A percentile compares a stretch with the other conserved stretches of the same genome.
phyloP scores from a whole-genome alignment of 2,113 vertebrate species.

The Vidua macroura region DNA sequence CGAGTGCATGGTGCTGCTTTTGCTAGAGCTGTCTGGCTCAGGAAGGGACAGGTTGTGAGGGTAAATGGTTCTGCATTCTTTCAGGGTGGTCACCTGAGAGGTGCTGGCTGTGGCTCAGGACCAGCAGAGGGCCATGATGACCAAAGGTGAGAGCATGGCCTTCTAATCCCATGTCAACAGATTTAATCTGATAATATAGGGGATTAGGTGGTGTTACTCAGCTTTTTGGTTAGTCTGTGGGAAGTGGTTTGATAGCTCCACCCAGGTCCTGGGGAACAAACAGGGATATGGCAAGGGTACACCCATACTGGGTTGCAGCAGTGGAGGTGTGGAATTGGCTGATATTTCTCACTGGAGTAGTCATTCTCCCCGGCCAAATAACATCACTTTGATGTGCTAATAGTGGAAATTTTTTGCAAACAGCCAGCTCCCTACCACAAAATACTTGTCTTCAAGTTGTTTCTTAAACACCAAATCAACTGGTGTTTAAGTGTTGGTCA shows the following conservation, averaged over 20 bases:
- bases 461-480: neutral
- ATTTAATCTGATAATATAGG: neutral
- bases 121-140: neutral
- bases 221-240: neutral
- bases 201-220: neutral
- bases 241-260: neutral
- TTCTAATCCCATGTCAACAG: neutral
- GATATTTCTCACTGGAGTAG: neutral
- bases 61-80: neutral
- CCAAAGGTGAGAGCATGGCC: neutral
- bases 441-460: neutral
- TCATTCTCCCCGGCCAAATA: neutral
- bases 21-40: neutral
- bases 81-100: accelerated
- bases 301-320: neutral
- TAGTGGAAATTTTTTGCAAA: neutral
- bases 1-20: neutral
- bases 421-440: neutral
- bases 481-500: neutral
- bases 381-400: neutral
- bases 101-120: neutral
- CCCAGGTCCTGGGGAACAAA: neutral
- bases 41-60: neutral
- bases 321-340: neutral
- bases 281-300: neutral